phyloP scores from a whole-genome alignment of 1,140 invertebrate genomes.

The Drosophila pachea region DNA sequence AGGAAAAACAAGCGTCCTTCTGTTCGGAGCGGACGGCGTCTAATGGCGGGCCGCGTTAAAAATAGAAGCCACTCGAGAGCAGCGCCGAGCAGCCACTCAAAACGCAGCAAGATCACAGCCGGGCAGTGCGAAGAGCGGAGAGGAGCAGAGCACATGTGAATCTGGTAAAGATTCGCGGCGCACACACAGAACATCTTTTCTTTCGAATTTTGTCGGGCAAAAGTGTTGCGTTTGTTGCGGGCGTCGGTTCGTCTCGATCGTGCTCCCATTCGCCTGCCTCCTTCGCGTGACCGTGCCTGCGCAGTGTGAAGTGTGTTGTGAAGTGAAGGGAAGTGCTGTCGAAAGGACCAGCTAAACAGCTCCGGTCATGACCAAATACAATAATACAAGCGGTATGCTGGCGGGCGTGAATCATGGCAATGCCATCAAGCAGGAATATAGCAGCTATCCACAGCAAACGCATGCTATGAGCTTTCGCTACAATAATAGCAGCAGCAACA shows the following conservation, averaged over 20 bases:
- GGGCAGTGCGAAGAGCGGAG: constrained; percentile 12
- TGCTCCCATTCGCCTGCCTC: constrained; percentile 2
- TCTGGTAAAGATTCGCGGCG: constrained; percentile 37
- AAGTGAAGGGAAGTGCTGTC: constrained; percentile 35
- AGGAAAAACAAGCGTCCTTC: constrained; percentile 53
- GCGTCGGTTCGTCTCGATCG: constrained; percentile 54
- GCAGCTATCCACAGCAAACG: constrained; percentile 47
- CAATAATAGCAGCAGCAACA: constrained; percentile 23
- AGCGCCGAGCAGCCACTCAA: constrained; percentile 62
- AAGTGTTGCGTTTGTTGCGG: constrained; percentile 71
- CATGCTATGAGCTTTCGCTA: constrained; percentile 39
- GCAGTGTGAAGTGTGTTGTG: constrained; percentile 4
- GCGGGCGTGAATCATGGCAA: background rate
- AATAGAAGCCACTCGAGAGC: constrained; percentile 75
- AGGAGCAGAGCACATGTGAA: constrained; percentile 41
- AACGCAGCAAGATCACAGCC: constrained; percentile 54
- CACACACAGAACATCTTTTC: constrained; percentile 17
- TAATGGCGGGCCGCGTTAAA: constrained; percentile 71
- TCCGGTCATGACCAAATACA: constrained; percentile 68
- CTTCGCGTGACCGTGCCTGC: background rate
- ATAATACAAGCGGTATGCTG: constrained; percentile 51
- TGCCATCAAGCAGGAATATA: constrained; percentile 68
- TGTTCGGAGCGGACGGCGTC: constrained; percentile 47
- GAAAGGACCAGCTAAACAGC: background rate
- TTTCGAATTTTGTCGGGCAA: constrained; percentile 62